Evolutionary conservation across 1,140 invertebrate species (phyloP).

Genomic region (Drosophila biarmipes): DNA sequence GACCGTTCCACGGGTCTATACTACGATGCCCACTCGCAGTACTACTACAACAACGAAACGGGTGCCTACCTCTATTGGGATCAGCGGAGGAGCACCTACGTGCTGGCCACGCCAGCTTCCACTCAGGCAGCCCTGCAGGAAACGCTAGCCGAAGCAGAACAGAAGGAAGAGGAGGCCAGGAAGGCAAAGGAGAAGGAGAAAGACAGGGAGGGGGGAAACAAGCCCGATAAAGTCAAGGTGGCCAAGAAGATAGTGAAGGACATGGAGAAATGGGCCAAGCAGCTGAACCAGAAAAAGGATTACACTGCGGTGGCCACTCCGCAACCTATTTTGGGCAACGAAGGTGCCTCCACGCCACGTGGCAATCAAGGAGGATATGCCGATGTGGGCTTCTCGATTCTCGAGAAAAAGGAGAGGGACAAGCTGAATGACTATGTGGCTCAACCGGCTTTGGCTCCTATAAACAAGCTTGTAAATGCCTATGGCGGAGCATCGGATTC

Average conservation of each 20-base stretch:
- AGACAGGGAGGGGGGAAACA: slow-evolving; percentile 77
- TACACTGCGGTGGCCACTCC: slow-evolving; percentile 83
- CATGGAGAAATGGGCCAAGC: slow-evolving; percentile 98
- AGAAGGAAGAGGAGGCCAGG: slow-evolving; percentile 78
- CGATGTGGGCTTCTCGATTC: slow-evolving; percentile 95
- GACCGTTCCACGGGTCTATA: slow-evolving; percentile 96
- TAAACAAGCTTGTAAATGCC: slow-evolving; percentile 88
- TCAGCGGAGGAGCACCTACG: slow-evolving; percentile 91
- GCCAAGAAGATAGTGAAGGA: slow-evolving; percentile 99
- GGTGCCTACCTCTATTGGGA: slow-evolving; percentile 99
- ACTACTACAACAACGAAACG: slow-evolving; percentile 95
- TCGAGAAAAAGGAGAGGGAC: slow-evolving; percentile 87
- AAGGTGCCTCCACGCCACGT: slow-evolving; percentile 70
- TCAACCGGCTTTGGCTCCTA: slow-evolving; percentile 10
- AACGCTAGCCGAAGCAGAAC: slow-evolving; percentile 56
- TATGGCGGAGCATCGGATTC: slow-evolving; percentile 87
- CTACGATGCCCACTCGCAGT: slow-evolving; percentile 97
- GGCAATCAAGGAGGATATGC: slow-evolving; percentile 88
- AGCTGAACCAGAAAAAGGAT: slow-evolving; percentile 98
- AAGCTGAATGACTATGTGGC: slow-evolving; percentile 58
- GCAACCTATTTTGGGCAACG: slow-evolving; percentile 52
- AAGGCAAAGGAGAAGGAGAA: slow-evolving; percentile 85
- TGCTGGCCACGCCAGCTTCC: slow-evolving; percentile 88
- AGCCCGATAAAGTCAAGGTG: slow-evolving; percentile 95
- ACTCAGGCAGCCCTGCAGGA: slow-evolving; percentile 83